Evolutionary conservation across 2,797 vertebrate genomes (phyloP).

Genomic region (Acropternis orthonyx): DNA sequence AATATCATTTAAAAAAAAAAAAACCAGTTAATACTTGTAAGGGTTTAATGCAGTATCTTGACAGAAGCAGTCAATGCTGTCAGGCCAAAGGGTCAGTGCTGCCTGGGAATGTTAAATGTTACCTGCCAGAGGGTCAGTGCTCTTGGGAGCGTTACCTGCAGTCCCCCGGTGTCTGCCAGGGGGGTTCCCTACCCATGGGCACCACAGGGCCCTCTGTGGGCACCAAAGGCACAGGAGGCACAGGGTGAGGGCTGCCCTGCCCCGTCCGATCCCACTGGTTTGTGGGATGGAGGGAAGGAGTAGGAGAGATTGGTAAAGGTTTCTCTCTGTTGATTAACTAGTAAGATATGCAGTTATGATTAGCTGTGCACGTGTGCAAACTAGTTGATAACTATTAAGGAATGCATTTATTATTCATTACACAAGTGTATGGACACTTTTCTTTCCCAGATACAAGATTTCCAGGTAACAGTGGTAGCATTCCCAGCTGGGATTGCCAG

Average conservation of each 20-base stretch:
- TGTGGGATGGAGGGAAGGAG: neutral
- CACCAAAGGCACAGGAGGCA: neutral
- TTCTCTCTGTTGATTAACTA: neutral
- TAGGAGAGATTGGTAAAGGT: neutral
- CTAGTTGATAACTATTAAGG: neutral
- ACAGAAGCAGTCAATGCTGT: neutral
- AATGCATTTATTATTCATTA: neutral
- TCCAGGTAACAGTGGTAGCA: neutral
- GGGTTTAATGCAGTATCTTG: neutral
- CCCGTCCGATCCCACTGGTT: neutral
- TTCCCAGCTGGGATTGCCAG: neutral
- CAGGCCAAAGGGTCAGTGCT: neutral
- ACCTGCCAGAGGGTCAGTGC: neutral
- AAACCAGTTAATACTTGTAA: neutral
- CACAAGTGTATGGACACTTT: neutral
- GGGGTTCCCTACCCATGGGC: neutral
- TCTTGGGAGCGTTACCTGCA: neutral
- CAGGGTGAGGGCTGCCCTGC: neutral
- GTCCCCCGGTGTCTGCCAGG: neutral
- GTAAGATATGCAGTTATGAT: neutral
- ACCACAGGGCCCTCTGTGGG: neutral
- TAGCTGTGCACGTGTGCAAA: neutral
- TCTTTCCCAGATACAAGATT: neutral
- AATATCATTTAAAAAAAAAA: neutral
- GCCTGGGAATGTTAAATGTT: neutral